These are phyloP conservation scores for Abrostola triplasia DNA, from an alignment of 2,888 invertebrate species.

Conservation along the genomic window DNA sequence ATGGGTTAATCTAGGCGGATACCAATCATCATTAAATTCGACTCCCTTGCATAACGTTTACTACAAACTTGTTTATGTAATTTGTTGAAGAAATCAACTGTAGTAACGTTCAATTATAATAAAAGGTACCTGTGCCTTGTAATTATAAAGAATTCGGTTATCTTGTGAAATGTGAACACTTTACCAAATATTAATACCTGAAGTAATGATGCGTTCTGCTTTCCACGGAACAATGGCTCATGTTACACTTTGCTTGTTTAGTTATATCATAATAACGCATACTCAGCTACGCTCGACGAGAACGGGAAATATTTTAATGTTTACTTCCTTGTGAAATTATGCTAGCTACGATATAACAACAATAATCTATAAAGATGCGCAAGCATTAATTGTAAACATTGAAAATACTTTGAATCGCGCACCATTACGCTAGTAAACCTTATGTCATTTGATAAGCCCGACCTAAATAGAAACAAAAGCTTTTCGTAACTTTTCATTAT, in stretches of 20 bases:
- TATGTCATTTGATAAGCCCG: constrained; percentile 22
- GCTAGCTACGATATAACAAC: constrained; percentile 10
- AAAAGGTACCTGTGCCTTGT: constrained; percentile 19
- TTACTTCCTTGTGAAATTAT: constrained; percentile 53
- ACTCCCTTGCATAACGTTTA: too few species aligned
- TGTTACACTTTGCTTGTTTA: constrained; percentile 63
- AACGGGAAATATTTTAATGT: constrained; percentile 48
- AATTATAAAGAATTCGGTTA: constrained; percentile 34
- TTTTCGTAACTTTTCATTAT: constrained; percentile 73
- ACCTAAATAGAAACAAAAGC: constrained; percentile 62
- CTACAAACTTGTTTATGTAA: not conserved
- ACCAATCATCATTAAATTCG: too few species aligned
- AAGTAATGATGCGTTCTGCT: constrained; percentile 54
- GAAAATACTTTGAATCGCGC: not conserved
- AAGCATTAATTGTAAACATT: not conserved
- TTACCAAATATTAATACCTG: constrained; percentile 40
- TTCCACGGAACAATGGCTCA: constrained; percentile 69
- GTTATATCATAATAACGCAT: constrained; percentile 52
- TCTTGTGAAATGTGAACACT: constrained; percentile 40
- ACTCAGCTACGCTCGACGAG: constrained; percentile 21
- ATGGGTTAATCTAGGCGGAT: too few species aligned
- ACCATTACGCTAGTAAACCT: not conserved
- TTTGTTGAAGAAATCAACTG: not conserved
- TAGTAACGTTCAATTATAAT: constrained; percentile 24
- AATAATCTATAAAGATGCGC: constrained; percentile 7